phyloP scores from a whole-genome alignment of 2,888 invertebrate genomes.

The Drosophila flavopinicola region DNA sequence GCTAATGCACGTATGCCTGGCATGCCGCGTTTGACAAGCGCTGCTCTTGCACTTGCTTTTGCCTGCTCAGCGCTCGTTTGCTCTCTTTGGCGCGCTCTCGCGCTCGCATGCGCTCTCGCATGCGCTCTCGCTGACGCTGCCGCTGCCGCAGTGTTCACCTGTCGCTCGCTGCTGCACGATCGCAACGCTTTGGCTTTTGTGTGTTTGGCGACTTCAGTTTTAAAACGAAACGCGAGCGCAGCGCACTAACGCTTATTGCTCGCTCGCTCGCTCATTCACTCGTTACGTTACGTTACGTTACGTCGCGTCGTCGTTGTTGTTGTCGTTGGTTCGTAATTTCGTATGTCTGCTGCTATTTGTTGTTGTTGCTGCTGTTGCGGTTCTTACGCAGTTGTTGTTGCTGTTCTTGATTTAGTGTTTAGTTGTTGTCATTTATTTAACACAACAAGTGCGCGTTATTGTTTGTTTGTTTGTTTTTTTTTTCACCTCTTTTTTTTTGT shows the following conservation, averaged over 20 bases:
- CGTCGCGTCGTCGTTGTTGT: slow-evolving; percentile 21
- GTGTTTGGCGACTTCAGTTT: slow-evolving; percentile 44
- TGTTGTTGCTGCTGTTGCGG: slow-evolving; percentile 32
- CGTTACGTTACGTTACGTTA: slow-evolving; percentile 19
- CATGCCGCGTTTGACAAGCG: slow-evolving; percentile 32
- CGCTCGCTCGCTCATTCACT: slow-evolving; percentile 34
- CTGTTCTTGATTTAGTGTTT: slow-evolving; percentile 26
- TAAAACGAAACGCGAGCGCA: slow-evolving; percentile 63
- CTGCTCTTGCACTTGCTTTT: slow-evolving; percentile 37
- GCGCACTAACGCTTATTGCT: slow-evolving; percentile 45
- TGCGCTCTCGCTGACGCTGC: slow-evolving; percentile 6
- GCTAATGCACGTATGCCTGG: slow-evolving; percentile 14
- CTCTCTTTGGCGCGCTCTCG: slow-evolving; percentile 9
- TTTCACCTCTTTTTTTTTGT: not conserved
- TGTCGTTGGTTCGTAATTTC: slow-evolving; percentile 32
- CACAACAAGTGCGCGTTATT: slow-evolving; percentile 42
- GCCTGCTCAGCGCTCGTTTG: slow-evolving; percentile 11
- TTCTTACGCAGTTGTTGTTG: slow-evolving; percentile 36
- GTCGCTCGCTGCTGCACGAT: slow-evolving; percentile 41
- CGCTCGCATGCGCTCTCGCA: slow-evolving; percentile 10
- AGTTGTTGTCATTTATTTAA: slow-evolving; percentile 42
- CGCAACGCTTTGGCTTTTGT: slow-evolving; percentile 17
- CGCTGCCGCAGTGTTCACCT: slow-evolving; percentile 27
- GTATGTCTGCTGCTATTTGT: slow-evolving; percentile 24
- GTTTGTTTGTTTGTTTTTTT: slow-evolving; percentile 2